Conservation (phyloP, 2,888 invertebrate species). For the Heliconius aoede region DNA sequence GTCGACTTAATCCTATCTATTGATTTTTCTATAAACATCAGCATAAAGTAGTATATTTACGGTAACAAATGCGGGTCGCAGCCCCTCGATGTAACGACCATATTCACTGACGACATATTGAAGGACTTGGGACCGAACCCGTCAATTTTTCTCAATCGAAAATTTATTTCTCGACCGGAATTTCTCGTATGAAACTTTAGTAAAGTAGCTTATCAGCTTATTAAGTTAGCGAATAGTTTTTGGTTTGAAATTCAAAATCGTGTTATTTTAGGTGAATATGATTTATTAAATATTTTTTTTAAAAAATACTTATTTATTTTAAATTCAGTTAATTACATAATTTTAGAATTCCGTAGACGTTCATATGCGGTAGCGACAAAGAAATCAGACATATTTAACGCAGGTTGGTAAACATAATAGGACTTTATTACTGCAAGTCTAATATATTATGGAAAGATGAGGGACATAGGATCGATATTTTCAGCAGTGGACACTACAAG, state of each 20-base stretch:
- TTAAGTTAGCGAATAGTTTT: conserved; percentile 25
- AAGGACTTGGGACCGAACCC: conserved; percentile 36
- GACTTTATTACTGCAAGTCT: background rate
- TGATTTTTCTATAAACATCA: conserved; percentile 15
- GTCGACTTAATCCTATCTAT: background rate
- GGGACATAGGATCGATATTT: too few species aligned
- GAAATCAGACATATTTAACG: too few species aligned
- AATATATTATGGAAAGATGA: background rate
- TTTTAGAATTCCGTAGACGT: background rate
- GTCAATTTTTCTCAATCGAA: conserved; percentile 39
- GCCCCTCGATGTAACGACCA: conserved; percentile 37
- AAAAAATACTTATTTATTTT: background rate
- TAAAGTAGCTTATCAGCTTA: conserved; percentile 36
- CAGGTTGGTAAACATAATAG: too few species aligned
- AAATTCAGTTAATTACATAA: background rate
- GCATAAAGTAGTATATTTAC: conserved; percentile 26
- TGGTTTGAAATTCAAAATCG: background rate
- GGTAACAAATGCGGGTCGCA: conserved; percentile 39
- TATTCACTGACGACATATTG: conserved; percentile 40
- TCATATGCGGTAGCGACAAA: too few species aligned
- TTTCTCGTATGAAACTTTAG: conserved; percentile 28
- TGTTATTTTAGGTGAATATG: background rate
- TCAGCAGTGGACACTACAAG: too few species aligned
- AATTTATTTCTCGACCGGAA: conserved; percentile 39
- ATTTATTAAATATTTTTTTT: conserved; percentile 8